Evolutionary conservation across 2,113 vertebrate genomes (phyloP), one percentile per base, ranked within the genome.

Genomic region (Haplochromis vanheusdeni): DNA sequence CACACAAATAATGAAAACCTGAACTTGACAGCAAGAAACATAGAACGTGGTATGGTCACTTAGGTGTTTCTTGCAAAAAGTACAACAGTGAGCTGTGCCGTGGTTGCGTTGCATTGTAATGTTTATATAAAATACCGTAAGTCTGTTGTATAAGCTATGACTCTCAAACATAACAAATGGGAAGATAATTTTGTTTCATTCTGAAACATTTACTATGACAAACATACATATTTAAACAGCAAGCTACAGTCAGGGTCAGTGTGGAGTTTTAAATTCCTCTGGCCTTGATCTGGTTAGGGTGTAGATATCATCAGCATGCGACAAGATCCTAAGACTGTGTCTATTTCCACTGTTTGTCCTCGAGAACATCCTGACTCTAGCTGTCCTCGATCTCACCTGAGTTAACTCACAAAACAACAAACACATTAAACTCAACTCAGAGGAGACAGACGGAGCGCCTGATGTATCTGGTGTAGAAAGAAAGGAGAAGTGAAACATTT

Each of bases 71-170:
- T 82, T 21, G 80, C 82, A 16, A 23, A 51, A 82, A 77, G 58
- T 73, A 49, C 33, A 82, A 62, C 58, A 14, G 51, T 70, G 31
- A 37, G 85, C 28, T 68, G 1, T 65, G 49, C 42, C 42, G 3
- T 26, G 16, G 33, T 42, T 79, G 54, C 70, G 17, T 77, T 49
- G 26, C 9, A 26, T 58, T 26, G 9, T 19, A 7, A 28, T 91
- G 33, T 88, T 93, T 85, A 83, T 19, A 10, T 58, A 81, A 89
- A 82, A 90, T 81, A 86, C 11, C 13, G 6, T 58, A 33, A 83
- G 13, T 26, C 10, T 3, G 10, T 84, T 75, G 84, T 86, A n/a
- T 62, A 84, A 91, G 37, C 23, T 52, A 9, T 86, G 37, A 75
- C 6, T 80, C n/a, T 37, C 33, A 84, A 62, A 49, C 40, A 47